Evolutionary conservation across 2,888 invertebrate genomes (phyloP).

Genomic region (Eilema depressum): DNA sequence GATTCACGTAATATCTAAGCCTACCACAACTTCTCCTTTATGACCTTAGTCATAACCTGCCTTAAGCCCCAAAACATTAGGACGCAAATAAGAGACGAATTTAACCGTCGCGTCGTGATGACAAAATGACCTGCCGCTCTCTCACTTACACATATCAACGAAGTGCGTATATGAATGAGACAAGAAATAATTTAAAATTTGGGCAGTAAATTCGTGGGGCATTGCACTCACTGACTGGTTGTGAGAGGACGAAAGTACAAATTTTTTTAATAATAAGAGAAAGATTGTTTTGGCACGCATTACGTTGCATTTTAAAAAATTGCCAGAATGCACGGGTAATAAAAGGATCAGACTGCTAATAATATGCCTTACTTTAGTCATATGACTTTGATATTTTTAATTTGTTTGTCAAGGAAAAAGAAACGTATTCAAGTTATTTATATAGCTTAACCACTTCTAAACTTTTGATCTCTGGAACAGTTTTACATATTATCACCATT

Average conservation of each 20-base stretch:
- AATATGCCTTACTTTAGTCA: neutral
- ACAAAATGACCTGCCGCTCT: slow-evolving; percentile 66
- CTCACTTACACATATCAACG: slow-evolving; percentile 61
- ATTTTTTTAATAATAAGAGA: slow-evolving; percentile 78
- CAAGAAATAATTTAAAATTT: slow-evolving; percentile 77
- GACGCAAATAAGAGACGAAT: slow-evolving; percentile 73
- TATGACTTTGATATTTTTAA: neutral
- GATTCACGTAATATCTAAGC: slow-evolving; percentile 59
- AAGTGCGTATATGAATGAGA: slow-evolving; percentile 63
- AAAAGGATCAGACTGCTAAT: slow-evolving; percentile 18
- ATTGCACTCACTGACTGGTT: slow-evolving; percentile 83
- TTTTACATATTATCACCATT: neutral
- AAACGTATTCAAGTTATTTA: neutral
- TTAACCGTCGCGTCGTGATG: slow-evolving; percentile 61
- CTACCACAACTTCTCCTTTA: slow-evolving; percentile 68
- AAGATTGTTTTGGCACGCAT: slow-evolving; percentile 63
- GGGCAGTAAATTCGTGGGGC: slow-evolving; percentile 76
- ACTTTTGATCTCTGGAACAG: neutral
- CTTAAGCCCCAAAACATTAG: slow-evolving; percentile 80
- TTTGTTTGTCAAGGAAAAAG: neutral
- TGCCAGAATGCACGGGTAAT: slow-evolving; percentile 38
- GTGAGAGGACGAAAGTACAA: slow-evolving; percentile 85
- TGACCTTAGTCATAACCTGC: slow-evolving; percentile 83
- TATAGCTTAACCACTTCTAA: neutral
- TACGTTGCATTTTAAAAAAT: slow-evolving; percentile 45